Evolutionary conservation across 1,140 invertebrate species (phyloP), one percentile per base, ranked within the genome.

Genomic region (Chrysomallon squamiferum): DNA sequence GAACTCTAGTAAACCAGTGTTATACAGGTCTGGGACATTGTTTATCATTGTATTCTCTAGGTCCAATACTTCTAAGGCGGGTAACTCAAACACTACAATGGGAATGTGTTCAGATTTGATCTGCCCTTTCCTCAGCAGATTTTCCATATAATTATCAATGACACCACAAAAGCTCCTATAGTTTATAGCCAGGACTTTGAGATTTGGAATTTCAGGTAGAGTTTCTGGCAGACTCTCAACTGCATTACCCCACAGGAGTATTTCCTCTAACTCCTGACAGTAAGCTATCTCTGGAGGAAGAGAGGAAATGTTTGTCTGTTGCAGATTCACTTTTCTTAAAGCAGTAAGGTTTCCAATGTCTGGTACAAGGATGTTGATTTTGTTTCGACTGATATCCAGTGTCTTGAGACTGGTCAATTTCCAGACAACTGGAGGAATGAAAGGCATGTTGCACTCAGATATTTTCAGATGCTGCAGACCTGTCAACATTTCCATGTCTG

Each of bases 41-140:
- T 86, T 86, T 25, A 86, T 80, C 66, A 83, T 82, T 30, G 81
- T 83, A 58, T 71, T 71, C 56, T 85, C 80, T 35, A 86, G 69
- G 68, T 86, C 82, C 4, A 86, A 69, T 7, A 64, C 64, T 66
- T 79, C 67, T 27, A 85, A 67, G 65, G 72, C 73, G 59, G 83
- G 79, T 7, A 86, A 66, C 68, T 85, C 82, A 74, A 85, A 86
- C 20, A 86, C 74, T 38, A 85, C 82, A 18, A 69, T 49, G 4
- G 85, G 84, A 45, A 86, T 80, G 65, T 86, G 83, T 69, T 86
- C 83, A 0, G 84, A 85, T 38, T 77, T 79, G 18, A 86, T 79
- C 72, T 86, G 82, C 27, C 84, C 81, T 67, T 81, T 84, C 49
- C 73, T 70, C 35, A 85, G 67, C 27, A 86, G 71, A 35, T 71